Evolutionary conservation across 2,797 vertebrate species (phyloP).

Genomic region (Chrysocyon brachyurus): DNA sequence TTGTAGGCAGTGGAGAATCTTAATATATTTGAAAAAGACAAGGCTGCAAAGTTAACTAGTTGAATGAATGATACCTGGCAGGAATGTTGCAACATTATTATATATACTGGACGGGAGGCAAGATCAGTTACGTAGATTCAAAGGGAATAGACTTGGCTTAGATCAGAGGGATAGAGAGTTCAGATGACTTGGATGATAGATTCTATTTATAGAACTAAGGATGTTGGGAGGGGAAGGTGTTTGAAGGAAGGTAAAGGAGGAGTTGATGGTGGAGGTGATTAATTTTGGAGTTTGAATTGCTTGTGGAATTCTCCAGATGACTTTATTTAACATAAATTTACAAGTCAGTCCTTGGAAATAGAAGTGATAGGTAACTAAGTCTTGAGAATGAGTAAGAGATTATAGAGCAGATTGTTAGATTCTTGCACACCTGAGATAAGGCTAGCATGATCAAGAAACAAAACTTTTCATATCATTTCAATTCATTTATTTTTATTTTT

Average conservation of each 20-base stretch:
- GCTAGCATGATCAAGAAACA: background rate
- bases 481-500: background rate
- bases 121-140: background rate
- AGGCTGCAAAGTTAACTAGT: background rate
- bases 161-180: background rate
- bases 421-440: background rate
- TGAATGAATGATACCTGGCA: background rate
- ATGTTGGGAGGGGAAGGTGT: background rate
- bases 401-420: background rate
- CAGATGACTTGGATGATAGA: background rate
- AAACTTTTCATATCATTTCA: background rate
- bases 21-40: constrained; percentile 46
- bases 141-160: background rate
- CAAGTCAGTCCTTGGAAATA: background rate
- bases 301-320: background rate
- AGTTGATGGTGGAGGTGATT: background rate
- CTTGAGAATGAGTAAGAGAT: background rate
- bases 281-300: constrained; percentile 51
- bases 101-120: background rate
- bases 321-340: constrained; percentile 14
- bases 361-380: background rate
- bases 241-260: background rate
- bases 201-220: constrained; percentile 46
- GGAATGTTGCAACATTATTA: background rate
- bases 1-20: background rate